Evolutionary conservation across 2,113 vertebrate species (phyloP).

Genomic region (Zootoca vivipara): DNA sequence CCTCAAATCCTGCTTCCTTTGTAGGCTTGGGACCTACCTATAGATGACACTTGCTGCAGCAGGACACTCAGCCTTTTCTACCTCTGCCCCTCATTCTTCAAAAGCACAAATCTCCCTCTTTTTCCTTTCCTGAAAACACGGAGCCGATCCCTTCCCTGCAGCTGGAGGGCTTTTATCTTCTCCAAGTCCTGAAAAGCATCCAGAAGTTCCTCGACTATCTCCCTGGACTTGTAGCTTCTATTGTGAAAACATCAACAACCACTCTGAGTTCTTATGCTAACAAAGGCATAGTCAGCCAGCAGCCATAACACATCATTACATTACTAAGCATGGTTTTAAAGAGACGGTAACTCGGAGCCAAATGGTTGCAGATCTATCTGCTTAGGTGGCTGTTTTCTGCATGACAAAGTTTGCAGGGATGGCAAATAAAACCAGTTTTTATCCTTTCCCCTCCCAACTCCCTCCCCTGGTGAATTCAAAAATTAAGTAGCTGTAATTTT

Average conservation of each 20-base stretch:
- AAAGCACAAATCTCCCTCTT: too few relatives aligned
- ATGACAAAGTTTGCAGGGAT: not conserved
- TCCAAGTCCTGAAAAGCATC: too few relatives aligned
- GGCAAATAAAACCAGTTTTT: not conserved
- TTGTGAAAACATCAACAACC: not conserved
- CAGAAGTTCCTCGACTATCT: not conserved
- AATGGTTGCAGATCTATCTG: not conserved
- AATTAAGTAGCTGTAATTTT: constrained; percentile 31
- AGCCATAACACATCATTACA: not conserved
- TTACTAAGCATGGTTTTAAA: constrained; percentile 27
- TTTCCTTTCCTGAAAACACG: too few relatives aligned
- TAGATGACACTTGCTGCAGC: too few relatives aligned
- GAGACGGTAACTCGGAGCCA: not conserved
- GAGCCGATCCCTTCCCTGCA: too few relatives aligned
- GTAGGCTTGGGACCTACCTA: too few relatives aligned
- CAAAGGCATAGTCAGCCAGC: not conserved
- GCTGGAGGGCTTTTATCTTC: too few relatives aligned
- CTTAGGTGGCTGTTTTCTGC: constrained; percentile 18
- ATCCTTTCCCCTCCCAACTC: not conserved
- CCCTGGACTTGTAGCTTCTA: not conserved
- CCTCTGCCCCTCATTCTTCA: too few relatives aligned
- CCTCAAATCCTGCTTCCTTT: too few relatives aligned
- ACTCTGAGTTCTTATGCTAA: not conserved
- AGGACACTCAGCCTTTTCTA: too few relatives aligned
- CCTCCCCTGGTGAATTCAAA: constrained; percentile 21